Percentiles rank a stretch among this genome's conserved stretches.
These are phyloP conservation scores for Potorous gilbertii DNA, from an alignment of 2,797 vertebrate genomes.

Conservation along the genomic window DNA sequence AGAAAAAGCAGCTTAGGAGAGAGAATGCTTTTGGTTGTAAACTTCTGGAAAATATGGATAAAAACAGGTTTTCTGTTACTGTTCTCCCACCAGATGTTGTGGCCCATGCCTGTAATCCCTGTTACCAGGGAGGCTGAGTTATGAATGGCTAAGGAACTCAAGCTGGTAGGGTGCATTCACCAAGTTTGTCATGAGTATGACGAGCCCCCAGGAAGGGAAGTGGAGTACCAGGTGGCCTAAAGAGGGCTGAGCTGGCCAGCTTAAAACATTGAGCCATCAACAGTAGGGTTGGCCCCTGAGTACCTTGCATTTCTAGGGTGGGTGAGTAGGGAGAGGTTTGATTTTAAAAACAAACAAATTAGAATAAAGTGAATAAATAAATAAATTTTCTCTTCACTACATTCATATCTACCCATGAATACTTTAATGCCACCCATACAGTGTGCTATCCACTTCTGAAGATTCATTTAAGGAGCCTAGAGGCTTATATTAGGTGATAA, in stretches of 20 bases:
- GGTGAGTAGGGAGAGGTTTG: not conserved
- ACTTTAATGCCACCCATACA: slow-evolving; percentile 40
- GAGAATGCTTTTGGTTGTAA: not conserved
- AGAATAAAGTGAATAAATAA: not conserved
- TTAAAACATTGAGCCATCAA: not conserved
- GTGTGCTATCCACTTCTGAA: slow-evolving; percentile 11
- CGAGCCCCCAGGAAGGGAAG: not conserved
- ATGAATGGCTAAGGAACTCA: not conserved
- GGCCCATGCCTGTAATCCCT: not conserved
- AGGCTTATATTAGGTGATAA: not conserved
- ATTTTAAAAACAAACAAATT: not conserved
- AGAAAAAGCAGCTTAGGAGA: slow-evolving; percentile 32
- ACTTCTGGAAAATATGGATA: not conserved
- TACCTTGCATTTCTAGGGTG: not conserved
- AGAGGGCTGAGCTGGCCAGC: not conserved
- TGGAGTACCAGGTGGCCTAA: not conserved
- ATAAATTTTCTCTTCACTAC: not conserved
- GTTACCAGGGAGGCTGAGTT: not conserved
- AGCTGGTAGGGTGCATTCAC: not conserved
- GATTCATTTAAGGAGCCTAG: not conserved
- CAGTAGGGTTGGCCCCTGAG: not conserved
- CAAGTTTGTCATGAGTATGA: not conserved
- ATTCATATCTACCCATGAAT: not conserved
- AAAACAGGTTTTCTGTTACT: not conserved
- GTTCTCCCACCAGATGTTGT: not conserved